Evolutionary conservation across 2,888 invertebrate species (phyloP).

Genomic region (Agrotis exclamationis): DNA sequence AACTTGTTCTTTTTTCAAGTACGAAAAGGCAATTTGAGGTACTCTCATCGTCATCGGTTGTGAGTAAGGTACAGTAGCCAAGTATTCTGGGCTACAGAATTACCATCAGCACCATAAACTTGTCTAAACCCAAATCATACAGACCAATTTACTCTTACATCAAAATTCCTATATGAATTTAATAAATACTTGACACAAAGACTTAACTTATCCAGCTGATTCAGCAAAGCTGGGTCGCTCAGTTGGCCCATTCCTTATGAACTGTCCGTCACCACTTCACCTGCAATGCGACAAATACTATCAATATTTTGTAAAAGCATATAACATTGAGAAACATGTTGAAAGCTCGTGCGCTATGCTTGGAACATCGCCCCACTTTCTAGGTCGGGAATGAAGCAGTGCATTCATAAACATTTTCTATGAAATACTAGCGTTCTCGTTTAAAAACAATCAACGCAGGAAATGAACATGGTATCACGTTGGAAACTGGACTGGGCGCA

Average conservation of each 20-base stretch:
- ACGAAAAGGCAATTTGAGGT: background rate
- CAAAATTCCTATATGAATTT: too few species aligned
- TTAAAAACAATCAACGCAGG: conserved; percentile 49
- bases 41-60: too few species aligned
- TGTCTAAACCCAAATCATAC: too few species aligned
- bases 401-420: conserved; percentile 39
- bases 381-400: conserved; percentile 38
- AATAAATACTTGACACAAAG: too few species aligned
- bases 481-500: conserved; percentile 18
- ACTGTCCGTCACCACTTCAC: background rate
- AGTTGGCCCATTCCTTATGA: background rate
- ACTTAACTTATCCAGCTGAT: too few species aligned
- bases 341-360: conserved; percentile 22
- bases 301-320: conserved; percentile 1
- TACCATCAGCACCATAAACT: too few species aligned
- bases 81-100: too few species aligned
- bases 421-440: conserved; percentile 38
- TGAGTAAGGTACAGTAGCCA: background rate
- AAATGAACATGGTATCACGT: conserved; percentile 29
- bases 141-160: background rate
- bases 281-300: conserved; percentile 32
- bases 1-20: conserved; percentile 28
- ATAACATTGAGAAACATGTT: conserved; percentile 4
- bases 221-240: background rate
- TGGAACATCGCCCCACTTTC: conserved; percentile 39